Evolutionary conservation across 92 coral and sea anemone species (phyloP), one percentile per base, ranked within the genome.

Genomic region (Zoanthus gigantus): DNA sequence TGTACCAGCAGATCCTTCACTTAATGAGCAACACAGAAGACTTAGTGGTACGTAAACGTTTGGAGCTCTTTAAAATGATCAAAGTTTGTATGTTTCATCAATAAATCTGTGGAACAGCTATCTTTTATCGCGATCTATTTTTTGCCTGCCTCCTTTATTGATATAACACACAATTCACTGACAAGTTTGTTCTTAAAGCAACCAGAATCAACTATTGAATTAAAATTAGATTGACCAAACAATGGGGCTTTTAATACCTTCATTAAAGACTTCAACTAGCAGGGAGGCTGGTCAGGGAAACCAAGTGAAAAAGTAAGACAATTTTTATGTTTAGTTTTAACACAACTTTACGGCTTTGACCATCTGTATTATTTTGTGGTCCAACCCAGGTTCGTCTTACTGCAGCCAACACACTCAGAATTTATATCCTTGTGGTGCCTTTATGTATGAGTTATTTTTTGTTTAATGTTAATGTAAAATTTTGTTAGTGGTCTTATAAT

Each of bases 11-110:
- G 13, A 85, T 92, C 23, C 89, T 96, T 15, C 90, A 88, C 56
- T 90, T 96, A 37, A 90, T 96, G 98, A 83, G 74, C 47, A 95
- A 92, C 18, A 87, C 92, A 53, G 98, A 96, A 71, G 98, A 96
- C 83, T 74, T 96, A 17, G 98, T 96, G 95, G 98, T 96, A 79
- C 72, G 95, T 50, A 28, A 7, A 23, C 37, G 37, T 47, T 17
- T 42, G 5, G 58, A 16, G 54, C 28, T 8, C 14, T 7, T 15
- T 30, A 11, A 72, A 72, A 31, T 34, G 45, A 8, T 71, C 14
- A 28, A 5, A 16, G 32, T 23, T 67, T 67, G 8, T 67, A 60
- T 17, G 18, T 60, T 13, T 15, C 0, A 12, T 14, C 9, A 57
- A 4, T 12, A 57, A 57, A 57, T 15, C 15, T 3, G 16, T 57